Base-by-base conservation (phyloP, 2,797 vertebrate genomes). In the Muscicapa comitata region DNA sequence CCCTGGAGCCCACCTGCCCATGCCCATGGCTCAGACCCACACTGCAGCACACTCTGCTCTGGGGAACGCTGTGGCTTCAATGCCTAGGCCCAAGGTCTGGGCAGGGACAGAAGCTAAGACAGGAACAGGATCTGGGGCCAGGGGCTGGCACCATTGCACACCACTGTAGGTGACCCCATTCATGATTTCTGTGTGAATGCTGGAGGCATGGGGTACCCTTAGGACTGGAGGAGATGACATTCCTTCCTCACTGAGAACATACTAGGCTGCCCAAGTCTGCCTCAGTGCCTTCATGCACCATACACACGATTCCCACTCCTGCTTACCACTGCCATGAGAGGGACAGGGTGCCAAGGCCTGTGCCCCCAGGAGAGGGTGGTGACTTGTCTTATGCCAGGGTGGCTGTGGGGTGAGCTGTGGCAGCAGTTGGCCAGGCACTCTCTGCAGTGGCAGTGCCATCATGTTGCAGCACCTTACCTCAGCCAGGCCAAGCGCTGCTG, bases 1-100 rank as follows among this genome's bases (percentile, higher is more conserved):
- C 29, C 12, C 38, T 55, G 54, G 51, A 63, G 58, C 11, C 0
- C 6, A 58, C n/a, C 59, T 38, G 28, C 53, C 40, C 17, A n/a
- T 58, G 45, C 5, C 54, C 31, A 5, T 25, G 38, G 28, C 43
- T 58, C 4, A 12, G 37, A 61, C 13, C 42, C 1, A 0, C 28
- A 3, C 0, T 0, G 38, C 3, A 2, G 29, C 1, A 1, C 2
- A 2, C 10, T 40, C 53, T 78, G 57, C 2, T 3, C 35, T 16
- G 28, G 14, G 42, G 23, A 72, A 45, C 3, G 5, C 37, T 13
- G 47, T 8, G 19, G 54, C 28, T 59, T 26, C 0, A 0, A 26
- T 3, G 17, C 18, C 38, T 4, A 3, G 35, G 59, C 19, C 20
- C 28, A 40, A 51, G 9, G 24, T 37, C 75, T n/a, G 35, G 42